Evolutionary conservation across 1,140 invertebrate genomes (phyloP).

Genomic region (Elysia chlorotica): DNA sequence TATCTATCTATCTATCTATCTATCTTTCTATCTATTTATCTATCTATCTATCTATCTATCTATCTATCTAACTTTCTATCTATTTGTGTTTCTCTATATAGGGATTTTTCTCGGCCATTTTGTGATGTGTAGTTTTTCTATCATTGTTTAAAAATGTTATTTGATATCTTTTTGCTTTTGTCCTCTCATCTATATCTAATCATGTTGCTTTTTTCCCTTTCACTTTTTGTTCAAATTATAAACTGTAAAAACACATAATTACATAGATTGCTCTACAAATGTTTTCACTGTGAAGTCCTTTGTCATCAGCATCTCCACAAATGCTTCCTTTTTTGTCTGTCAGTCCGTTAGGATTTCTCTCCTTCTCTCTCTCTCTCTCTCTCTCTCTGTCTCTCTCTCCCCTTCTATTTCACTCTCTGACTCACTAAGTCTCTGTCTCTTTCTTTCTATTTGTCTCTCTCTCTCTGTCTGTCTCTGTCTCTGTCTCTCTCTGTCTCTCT

Average conservation of each 20-base stretch:
- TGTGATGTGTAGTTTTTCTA: background rate
- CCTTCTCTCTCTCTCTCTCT: background rate
- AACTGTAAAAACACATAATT: too few relatives aligned
- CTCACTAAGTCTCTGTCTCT: too few relatives aligned
- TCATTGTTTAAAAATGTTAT: background rate
- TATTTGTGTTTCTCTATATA: background rate
- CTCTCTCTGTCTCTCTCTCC: background rate
- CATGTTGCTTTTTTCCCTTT: background rate
- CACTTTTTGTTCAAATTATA: too few relatives aligned
- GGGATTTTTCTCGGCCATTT: background rate
- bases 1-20: constrained; percentile 1
- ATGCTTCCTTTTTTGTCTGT: background rate
- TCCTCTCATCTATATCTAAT: background rate
- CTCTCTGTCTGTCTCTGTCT: background rate
- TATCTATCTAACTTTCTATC: background rate
- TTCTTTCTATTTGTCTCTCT: background rate
- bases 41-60: background rate
- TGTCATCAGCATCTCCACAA: too few relatives aligned
- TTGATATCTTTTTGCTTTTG: background rate
- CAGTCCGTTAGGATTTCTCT: background rate
- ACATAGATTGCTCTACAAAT: too few relatives aligned
- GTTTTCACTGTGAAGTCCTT: too few relatives aligned
- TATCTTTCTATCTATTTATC: background rate
- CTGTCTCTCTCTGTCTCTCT: background rate
- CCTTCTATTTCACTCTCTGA: background rate